Base-by-base conservation (phyloP, 1,140 invertebrate genomes). In the Zaprionus davidi region DNA sequence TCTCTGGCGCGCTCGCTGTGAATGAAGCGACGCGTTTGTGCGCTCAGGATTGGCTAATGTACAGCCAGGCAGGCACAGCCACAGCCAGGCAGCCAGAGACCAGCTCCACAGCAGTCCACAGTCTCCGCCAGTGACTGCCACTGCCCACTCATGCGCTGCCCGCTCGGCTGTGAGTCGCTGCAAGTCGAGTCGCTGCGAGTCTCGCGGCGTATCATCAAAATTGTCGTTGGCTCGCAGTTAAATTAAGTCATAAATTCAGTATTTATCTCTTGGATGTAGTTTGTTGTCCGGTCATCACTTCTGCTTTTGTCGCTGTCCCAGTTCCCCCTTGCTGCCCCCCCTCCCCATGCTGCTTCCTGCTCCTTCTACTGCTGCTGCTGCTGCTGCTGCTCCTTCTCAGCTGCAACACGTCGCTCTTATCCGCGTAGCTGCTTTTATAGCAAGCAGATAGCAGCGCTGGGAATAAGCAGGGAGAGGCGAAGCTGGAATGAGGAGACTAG, bases 241-340 rank as follows among this genome's bases (percentile, higher is more conserved):
- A 92, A 92, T 92, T 92, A 92, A 92, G 91, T 91, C 91, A 92
- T 92, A 92, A 92, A 92, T 92, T 92, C 90, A 88, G 90, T 92
- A 92, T 92, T 92, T 92, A 92, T 92, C 91, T 88, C 71, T 81
- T 83, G 87, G 82, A 88, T 92, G 91, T 92, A 92, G 91, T 92
- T 92, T 92, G 87, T 92, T 92, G 91, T 91, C 91, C 87, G 84
- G 87, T 91, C 87, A 92, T 92, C 90, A 92, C 87, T 88, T 90
- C 81, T 82, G 85, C 84, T 81, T 85, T 83, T 88, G 84, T 87
- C 83, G 83, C 83, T 62, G 79, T 68, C 44, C 22, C 74, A 51
- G 20, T 46, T n/a, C 15, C 17, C 31, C 9, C 31, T 34, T 7
- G 31, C 60, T 31, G n/a, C 15, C 5, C 22, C 20, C 7, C 2